phyloP scores from a whole-genome alignment of 2,888 invertebrate species.

The Eilema caniola region DNA sequence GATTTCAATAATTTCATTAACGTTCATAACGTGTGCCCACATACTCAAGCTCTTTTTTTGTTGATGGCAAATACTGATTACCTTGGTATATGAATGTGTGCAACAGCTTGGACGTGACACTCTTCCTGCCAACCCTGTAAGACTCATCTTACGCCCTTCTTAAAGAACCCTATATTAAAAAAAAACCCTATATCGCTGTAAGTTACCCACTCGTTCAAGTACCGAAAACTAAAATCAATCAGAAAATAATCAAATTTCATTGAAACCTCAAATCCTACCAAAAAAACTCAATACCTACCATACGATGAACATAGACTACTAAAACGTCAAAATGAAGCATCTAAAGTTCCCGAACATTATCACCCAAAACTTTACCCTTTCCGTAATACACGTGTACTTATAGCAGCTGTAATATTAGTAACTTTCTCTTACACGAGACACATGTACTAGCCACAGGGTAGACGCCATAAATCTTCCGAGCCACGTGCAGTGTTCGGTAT shows the following conservation, averaged over 20 bases:
- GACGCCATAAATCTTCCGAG: constrained; percentile 48
- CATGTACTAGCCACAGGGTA: constrained; percentile 42
- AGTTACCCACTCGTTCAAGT: not conserved
- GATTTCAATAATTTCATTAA: too few relatives aligned
- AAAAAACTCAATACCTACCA: not conserved
- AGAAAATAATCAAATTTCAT: too few relatives aligned
- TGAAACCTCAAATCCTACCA: too few relatives aligned
- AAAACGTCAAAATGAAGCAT: not conserved
- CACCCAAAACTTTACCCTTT: constrained; percentile 6
- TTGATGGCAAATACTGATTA: too few relatives aligned
- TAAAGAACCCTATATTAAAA: too few relatives aligned
- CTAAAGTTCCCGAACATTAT: constrained; percentile 2
- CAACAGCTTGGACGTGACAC: too few relatives aligned
- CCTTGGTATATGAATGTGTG: too few relatives aligned
- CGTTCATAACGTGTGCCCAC: too few relatives aligned
- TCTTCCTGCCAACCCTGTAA: too few relatives aligned
- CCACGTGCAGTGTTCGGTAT: constrained; percentile 40
- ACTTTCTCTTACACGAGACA: constrained; percentile 51
- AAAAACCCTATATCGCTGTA: too few relatives aligned
- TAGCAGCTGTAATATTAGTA: constrained; percentile 43
- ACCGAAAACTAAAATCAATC: not conserved
- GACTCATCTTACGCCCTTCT: too few relatives aligned
- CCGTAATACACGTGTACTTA: constrained; percentile 16
- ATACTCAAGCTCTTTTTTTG: too few relatives aligned
- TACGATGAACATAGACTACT: not conserved